Base-by-base conservation (phyloP, 1,140 invertebrate genomes). In the Odontomachus brunneus region DNA sequence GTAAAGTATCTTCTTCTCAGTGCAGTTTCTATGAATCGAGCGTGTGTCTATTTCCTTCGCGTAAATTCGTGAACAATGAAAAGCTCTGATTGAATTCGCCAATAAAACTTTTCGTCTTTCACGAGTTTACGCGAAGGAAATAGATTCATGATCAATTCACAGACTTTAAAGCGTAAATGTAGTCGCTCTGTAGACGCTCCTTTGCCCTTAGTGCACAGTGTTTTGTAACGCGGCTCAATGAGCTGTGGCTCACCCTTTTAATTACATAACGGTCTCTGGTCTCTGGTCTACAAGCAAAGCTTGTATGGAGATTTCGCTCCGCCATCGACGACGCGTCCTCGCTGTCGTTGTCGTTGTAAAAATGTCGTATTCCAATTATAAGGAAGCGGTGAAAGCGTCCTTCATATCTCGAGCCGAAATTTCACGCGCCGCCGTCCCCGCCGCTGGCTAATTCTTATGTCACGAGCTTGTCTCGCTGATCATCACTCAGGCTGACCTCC, bases 301-400 rank as follows among this genome's bases (percentile, higher is more conserved):
- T 65, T 7, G 19, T 71, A 72, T 65, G 26, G 12, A 51, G 14
- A 85, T 72, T 29, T 49, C 24, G 24, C 0, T 24, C 22, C 15
- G 26, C 12, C 9, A 2, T 19, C 19, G 15, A 11, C 29, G 29
- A 3, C 29, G 5, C 29, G 1, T 4, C 9, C 3, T 11, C 38
- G 9, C 38, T 7, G 38, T 11, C 38, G 3, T 44, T 11, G 38
- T 44, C 38, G 1, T 44, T 11, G 38, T 11, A 3, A 9, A 17
- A 48, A 69, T 59, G 48, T 44, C 38, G 15, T 78, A 57, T 71
- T 51, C 15, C 17, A 67, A 71, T 84, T 84, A 67, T 72, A 85
- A 84, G 17, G 59, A 78, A 24, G 76, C 60, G 71, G 84, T 78
- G 82, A 84, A 85, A 85, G 83, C 29, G 83, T 80, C 51, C 44